A percentile compares a stretch with the other conserved stretches of the same genome.
Conservation (phyloP, 1,140 invertebrate species). For the Rhagoletis pomonella region DNA sequence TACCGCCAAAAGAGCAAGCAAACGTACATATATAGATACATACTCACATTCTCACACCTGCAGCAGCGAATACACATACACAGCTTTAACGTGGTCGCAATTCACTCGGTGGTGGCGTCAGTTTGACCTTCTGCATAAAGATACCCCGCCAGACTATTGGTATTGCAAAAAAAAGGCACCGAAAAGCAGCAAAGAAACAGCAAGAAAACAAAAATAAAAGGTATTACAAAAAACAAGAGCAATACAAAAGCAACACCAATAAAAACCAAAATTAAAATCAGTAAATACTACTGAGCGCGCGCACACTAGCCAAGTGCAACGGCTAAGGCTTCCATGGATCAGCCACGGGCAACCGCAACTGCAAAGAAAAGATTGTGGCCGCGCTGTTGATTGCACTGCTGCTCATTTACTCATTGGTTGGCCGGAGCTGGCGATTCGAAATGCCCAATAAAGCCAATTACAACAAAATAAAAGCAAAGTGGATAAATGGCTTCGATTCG, state of each 20-base stretch:
- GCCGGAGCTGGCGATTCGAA: background rate
- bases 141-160: background rate
- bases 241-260: background rate
- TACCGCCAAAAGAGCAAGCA: background rate
- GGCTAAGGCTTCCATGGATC: slow-evolving; percentile 23
- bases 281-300: background rate
- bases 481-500: background rate
- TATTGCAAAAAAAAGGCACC: background rate
- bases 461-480: background rate
- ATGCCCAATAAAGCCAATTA: slow-evolving; percentile 42
- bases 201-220: background rate
- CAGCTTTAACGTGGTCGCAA: background rate
- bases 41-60: background rate
- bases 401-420: background rate
- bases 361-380: background rate
- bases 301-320: background rate
- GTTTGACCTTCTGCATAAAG: slow-evolving; percentile 32
- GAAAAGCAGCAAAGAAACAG: too few species aligned
- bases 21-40: background rate
- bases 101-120: background rate
- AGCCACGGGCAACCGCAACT: background rate
- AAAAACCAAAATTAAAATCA: background rate
- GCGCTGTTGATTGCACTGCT: background rate
- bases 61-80: background rate
- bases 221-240: background rate